Evolutionary conservation across 2,113 vertebrate genomes (phyloP).

Genomic region (Hemiprocne comata): DNA sequence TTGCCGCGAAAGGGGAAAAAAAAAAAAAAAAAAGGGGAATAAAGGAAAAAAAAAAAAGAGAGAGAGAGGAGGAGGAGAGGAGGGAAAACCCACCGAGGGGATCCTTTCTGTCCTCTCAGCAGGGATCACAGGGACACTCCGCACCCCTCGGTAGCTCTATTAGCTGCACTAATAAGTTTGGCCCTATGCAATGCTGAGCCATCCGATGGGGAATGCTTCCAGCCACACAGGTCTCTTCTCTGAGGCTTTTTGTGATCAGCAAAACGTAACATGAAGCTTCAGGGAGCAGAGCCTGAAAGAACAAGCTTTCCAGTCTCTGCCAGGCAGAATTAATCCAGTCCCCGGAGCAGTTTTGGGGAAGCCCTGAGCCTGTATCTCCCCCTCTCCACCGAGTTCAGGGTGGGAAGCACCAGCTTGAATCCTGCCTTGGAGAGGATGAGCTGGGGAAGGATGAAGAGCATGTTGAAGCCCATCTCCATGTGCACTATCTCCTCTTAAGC

Average conservation of each 20-base stretch:
- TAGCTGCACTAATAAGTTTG: not conserved
- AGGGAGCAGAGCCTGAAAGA: not conserved
- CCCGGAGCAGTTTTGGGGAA: not conserved
- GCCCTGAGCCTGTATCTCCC: not conserved
- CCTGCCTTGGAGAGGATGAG: not conserved
- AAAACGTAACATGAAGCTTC: not conserved
- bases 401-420: not conserved
- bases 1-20: not conserved
- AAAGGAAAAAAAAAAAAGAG: not conserved
- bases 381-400: accelerated
- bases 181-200: not conserved
- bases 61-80: not conserved
- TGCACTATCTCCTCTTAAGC: not conserved
- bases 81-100: not conserved
- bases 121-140: not conserved
- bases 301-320: not conserved
- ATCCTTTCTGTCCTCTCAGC: not conserved
- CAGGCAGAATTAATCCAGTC: not conserved
- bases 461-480: not conserved
- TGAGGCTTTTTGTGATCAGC: not conserved
- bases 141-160: not conserved
- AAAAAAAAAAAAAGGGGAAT: too few species aligned
- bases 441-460: not conserved
- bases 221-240: not conserved
- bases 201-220: not conserved